Conservation (phyloP, 2,113 vertebrate species). For the Ceuthmochares aereus region DNA sequence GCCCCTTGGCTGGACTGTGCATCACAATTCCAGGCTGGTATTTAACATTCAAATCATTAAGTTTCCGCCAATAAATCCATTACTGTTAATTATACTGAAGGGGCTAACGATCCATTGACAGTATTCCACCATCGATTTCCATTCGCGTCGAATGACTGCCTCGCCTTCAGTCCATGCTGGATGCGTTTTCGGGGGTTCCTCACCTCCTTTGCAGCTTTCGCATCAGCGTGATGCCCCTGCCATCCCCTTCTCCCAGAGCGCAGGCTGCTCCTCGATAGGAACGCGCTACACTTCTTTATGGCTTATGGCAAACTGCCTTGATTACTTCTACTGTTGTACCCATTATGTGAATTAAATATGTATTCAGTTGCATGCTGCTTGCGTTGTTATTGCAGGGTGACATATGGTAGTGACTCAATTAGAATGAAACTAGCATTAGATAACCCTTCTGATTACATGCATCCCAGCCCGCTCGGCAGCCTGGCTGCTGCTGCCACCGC, state of each 20-base stretch:
- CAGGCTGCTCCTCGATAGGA: constrained; percentile 78
- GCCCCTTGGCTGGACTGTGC: neutral
- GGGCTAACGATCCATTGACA: constrained; percentile 69
- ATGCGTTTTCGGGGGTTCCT: fast-evolving
- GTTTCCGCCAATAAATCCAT: constrained; percentile 77
- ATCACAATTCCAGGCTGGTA: constrained; percentile 34
- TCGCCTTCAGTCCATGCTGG: neutral
- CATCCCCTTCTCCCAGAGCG: constrained; percentile 60
- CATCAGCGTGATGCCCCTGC: neutral
- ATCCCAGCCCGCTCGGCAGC: constrained; percentile 71
- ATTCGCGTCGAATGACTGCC: neutral
- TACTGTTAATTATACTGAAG: constrained; percentile 79
- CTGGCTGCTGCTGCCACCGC: constrained; percentile 40
- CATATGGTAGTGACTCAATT: constrained; percentile 86
- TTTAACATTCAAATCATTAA: constrained; percentile 69
- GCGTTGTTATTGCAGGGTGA: constrained; percentile 84
- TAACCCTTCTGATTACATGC: constrained; percentile 83
- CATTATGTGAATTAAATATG: constrained; percentile 89
- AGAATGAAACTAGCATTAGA: constrained; percentile 86
- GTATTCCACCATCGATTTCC: constrained; percentile 66
- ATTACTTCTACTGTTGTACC: constrained; percentile 87
- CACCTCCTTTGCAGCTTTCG: neutral
- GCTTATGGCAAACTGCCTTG: constrained; percentile 88
- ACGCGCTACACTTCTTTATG: constrained; percentile 82
- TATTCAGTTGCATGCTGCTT: constrained; percentile 86